A percentile compares a stretch with the other conserved stretches of the same genome.
phyloP scores from a whole-genome alignment of 2,113 vertebrate genomes.

The Mesoclemmys tuberculata region DNA sequence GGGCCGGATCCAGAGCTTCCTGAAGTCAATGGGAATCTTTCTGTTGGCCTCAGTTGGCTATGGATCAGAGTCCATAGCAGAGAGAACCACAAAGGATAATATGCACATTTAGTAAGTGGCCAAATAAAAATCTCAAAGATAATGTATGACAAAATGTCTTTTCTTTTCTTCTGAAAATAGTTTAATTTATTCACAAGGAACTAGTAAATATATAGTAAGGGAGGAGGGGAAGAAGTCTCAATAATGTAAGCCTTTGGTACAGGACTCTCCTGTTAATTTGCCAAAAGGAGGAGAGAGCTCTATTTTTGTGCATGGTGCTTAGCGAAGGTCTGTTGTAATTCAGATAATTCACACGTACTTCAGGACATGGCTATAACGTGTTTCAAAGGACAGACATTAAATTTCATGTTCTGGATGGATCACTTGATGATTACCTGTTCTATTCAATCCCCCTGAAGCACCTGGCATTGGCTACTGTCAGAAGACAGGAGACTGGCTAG shows the following conservation, averaged over 20 bases:
- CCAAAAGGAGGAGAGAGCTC: background rate
- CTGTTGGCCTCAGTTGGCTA: background rate
- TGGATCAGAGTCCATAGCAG: background rate
- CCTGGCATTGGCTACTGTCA: too few species aligned
- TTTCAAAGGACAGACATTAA: background rate
- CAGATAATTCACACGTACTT: too few species aligned
- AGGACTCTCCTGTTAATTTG: background rate
- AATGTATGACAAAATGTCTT: background rate
- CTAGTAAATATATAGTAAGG: too few species aligned
- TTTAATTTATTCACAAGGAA: too few species aligned
- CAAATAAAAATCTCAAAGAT: background rate
- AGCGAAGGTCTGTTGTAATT: background rate
- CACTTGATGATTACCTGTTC: too few species aligned
- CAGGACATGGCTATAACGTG: background rate
- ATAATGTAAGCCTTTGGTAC: background rate
- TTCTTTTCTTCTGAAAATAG: too few species aligned
- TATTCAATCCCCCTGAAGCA: too few species aligned
- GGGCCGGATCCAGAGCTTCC: background rate
- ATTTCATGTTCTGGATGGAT: background rate
- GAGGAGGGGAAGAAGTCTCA: background rate
- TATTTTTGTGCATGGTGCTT: background rate
- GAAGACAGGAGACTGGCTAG: too few species aligned
- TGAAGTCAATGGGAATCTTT: background rate
- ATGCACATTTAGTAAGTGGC: background rate
- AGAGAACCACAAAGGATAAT: background rate